phyloP scores from a whole-genome alignment of 2,113 vertebrate genomes.

The Serinus canaria region DNA sequence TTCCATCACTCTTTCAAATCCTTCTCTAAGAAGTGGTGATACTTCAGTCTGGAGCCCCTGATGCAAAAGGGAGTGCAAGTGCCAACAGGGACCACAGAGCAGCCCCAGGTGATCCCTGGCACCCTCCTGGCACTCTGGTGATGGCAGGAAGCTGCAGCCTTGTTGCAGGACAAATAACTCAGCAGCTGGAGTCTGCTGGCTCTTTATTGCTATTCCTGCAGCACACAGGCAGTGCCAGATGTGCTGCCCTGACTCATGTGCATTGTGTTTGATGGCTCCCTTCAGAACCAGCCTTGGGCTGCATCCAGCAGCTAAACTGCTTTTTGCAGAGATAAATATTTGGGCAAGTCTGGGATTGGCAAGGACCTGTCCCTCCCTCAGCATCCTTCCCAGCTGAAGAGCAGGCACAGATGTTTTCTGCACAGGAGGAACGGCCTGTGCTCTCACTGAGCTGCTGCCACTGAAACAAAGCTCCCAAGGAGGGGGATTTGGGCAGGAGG shows the following conservation, averaged over 20 bases:
- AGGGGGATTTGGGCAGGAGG: not conserved
- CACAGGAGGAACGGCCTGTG: accelerated
- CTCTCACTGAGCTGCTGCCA: not conserved
- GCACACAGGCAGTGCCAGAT: slow-evolving; percentile 18
- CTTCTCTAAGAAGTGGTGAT: not conserved
- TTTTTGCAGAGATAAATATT: slow-evolving; percentile 13
- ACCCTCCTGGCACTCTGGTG: not conserved
- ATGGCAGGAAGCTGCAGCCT: not conserved
- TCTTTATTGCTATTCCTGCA: not conserved
- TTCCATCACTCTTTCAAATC: not conserved
- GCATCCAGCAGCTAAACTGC: not conserved
- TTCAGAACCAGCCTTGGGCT: not conserved
- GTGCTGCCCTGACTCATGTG: not conserved
- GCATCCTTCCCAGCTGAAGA: not conserved
- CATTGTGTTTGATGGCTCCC: not conserved
- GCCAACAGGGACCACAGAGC: not conserved
- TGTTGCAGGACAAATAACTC: not conserved
- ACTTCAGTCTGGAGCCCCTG: not conserved
- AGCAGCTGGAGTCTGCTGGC: slow-evolving; percentile 3
- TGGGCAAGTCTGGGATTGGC: not conserved
- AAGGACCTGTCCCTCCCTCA: not conserved
- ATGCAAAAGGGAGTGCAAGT: not conserved
- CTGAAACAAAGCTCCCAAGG: not conserved
- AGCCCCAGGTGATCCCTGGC: not conserved
- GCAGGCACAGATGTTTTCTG: not conserved